phyloP scores from a whole-genome alignment of 1,140 invertebrate genomes.

The Lasioglossum albipes region DNA sequence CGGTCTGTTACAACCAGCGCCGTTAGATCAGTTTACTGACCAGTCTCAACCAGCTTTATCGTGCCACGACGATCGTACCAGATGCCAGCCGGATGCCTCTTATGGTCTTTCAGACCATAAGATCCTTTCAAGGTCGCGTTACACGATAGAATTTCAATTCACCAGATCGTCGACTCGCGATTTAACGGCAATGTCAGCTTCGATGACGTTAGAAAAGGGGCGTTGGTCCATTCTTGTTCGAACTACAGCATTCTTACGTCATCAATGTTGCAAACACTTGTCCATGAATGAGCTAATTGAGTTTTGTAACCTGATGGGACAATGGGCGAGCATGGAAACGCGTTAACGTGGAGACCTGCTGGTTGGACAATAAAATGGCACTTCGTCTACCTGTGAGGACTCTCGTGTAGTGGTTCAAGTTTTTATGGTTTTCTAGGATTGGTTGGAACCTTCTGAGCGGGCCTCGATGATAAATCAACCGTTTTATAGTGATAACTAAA shows the following conservation, averaged over 20 bases:
- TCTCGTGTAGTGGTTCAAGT: too few species aligned
- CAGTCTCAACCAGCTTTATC: constrained; percentile 12
- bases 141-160: constrained; percentile 28
- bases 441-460: too few species aligned
- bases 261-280: background rate
- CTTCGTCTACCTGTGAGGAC: too few species aligned
- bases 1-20: background rate
- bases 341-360: background rate
- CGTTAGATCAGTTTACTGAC: constrained; percentile 45
- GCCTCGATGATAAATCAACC: too few species aligned
- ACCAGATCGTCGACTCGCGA: background rate
- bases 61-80: background rate
- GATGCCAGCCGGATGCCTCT: background rate
- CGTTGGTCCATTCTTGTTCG: background rate
- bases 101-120: background rate
- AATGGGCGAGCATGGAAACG: background rate
- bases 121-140: constrained; percentile 29
- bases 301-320: background rate
- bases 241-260: background rate
- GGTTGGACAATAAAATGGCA: background rate
- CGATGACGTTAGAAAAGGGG: too few species aligned
- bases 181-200: background rate
- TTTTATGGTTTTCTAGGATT: too few species aligned
- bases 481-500: too few species aligned
- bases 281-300: background rate